These are phyloP conservation scores for Drosophila niveifrons DNA, from an alignment of 2,888 invertebrate species.

Conservation along the genomic window DNA sequence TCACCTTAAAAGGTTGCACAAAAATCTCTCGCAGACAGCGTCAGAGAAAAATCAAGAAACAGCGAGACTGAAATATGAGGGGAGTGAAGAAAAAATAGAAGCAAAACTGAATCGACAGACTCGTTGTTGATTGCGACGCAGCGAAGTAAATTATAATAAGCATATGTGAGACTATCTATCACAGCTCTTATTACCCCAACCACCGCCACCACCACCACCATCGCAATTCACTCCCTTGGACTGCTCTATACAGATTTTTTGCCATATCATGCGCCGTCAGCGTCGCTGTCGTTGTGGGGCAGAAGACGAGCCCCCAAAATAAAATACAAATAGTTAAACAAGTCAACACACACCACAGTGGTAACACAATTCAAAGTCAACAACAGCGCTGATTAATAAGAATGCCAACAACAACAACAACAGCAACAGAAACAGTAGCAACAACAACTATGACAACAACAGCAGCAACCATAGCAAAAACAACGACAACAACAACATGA, in stretches of 20 bases:
- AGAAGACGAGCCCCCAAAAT: conserved; percentile 52
- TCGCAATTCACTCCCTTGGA: neutral
- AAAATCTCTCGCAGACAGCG: conserved; percentile 6
- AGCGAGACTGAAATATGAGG: neutral
- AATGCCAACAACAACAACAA: conserved; percentile 13
- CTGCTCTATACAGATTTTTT: neutral
- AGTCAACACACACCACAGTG: conserved; percentile 18
- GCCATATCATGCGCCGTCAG: conserved; percentile 44
- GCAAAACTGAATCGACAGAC: neutral
- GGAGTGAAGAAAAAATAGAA: conserved; percentile 3
- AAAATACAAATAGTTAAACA: conserved; percentile 29
- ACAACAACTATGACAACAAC: neutral
- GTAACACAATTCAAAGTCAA: conserved; percentile 46
- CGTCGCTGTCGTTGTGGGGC: conserved; percentile 16
- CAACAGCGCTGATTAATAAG: conserved; percentile 28
- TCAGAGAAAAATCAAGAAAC: neutral
- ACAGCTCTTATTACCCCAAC: conserved; percentile 25
- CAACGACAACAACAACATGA: conserved; percentile 2
- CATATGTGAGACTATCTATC: conserved; percentile 29
- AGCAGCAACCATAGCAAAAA: neutral
- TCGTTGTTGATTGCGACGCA: conserved; percentile 21
- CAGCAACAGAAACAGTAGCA: neutral
- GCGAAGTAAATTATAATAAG: conserved; percentile 20
- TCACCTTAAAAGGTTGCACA: conserved; percentile 63
- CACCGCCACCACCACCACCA: neutral